Evolutionary conservation across 2,113 vertebrate genomes (phyloP), one percentile per base, ranked within the genome.

Genomic region (Oenanthe oenanthe): DNA sequence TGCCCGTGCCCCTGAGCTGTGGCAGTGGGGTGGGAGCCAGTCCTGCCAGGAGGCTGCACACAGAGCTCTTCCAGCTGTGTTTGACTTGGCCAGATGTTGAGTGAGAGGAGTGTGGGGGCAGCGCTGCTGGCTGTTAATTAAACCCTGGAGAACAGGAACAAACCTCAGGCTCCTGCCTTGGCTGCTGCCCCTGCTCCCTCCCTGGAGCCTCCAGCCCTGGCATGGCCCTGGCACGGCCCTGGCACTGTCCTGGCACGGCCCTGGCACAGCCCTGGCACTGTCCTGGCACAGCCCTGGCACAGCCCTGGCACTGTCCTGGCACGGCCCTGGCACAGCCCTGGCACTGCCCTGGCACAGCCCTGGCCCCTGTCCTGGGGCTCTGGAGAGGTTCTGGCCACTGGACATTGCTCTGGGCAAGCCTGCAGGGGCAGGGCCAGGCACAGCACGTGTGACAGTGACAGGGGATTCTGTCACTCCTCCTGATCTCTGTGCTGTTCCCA

Each of bases 371-470:
- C 18, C 19, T 0, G 88, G 5, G 54, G 29, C 56, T 45, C 58
- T 3, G 4, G 14, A 0, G 21, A 13, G 31, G 24, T 26, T 76
- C 1, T 4, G 50, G 45, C 25, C 34, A 2, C 32, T 0, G 3
- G 38, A 2, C 32, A 4, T 1, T 20, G 8, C 1, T 45, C 32
- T 0, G 0, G 2, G 7, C 65, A 11, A 31, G 53, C 22, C 53
- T 9, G 38, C 47, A 26, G 5, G 50, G 50, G 50, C 50, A 51
- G 1, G 0, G 15, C 0, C 29, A 3, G 58, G 2, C 84, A 14
- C 6, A 2, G 83, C 71, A 1, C 2, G 2, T 0, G 32, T 18
- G 72, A 7, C 20, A 9, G 70, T 1, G 62, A 10, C 29, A 5
- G 34, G 3, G 65, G 22, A 5, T 13, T 16, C 53, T 1, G 18